Evolutionary conservation across 2,113 vertebrate species (phyloP).

Genomic region (Synchiropus splendidus): DNA sequence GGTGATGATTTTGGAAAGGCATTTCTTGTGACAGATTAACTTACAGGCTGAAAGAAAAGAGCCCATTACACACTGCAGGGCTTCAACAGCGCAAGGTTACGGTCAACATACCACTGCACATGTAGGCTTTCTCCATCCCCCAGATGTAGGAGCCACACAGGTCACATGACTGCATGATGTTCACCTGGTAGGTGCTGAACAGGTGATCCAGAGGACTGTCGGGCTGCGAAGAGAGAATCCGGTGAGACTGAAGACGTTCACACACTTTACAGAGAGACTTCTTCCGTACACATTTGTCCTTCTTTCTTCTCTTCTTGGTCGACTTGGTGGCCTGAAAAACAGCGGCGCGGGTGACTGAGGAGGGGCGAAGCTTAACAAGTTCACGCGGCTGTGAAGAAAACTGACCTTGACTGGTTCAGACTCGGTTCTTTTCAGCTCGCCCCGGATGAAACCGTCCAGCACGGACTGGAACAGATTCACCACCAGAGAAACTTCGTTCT

Average conservation of each 20-base stretch:
- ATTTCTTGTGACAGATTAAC: constrained; percentile 93
- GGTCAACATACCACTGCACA: constrained; percentile 91
- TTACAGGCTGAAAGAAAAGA: constrained; percentile 78
- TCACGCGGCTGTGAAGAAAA: background rate
- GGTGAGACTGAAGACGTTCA: too few relatives aligned
- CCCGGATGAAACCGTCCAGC: constrained; percentile 85
- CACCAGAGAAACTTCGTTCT: constrained; percentile 78
- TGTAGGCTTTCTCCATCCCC: constrained; percentile 93
- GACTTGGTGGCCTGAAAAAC: constrained; percentile 69
- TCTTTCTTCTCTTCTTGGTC: constrained; percentile 79
- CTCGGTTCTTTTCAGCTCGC: constrained; percentile 72
- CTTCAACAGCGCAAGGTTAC: too few relatives aligned
- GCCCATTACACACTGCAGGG: background rate
- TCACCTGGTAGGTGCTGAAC: constrained; percentile 88
- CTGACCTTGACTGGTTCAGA: constrained; percentile 72
- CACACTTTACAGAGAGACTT: background rate
- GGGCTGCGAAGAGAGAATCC: constrained; percentile 51
- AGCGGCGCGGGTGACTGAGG: too few relatives aligned
- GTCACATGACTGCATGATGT: constrained; percentile 91
- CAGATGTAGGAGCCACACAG: constrained; percentile 88
- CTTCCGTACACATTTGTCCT: constrained; percentile 75
- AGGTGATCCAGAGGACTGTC: constrained; percentile 78
- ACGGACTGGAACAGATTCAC: constrained; percentile 92
- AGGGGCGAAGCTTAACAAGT: background rate
- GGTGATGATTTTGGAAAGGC: constrained; percentile 76